A percentile compares a stretch with the other conserved stretches of the same genome.
These are phyloP conservation scores for Peromyscus californicus DNA, from an alignment of 2,113 vertebrate species.

Conservation along the genomic window DNA sequence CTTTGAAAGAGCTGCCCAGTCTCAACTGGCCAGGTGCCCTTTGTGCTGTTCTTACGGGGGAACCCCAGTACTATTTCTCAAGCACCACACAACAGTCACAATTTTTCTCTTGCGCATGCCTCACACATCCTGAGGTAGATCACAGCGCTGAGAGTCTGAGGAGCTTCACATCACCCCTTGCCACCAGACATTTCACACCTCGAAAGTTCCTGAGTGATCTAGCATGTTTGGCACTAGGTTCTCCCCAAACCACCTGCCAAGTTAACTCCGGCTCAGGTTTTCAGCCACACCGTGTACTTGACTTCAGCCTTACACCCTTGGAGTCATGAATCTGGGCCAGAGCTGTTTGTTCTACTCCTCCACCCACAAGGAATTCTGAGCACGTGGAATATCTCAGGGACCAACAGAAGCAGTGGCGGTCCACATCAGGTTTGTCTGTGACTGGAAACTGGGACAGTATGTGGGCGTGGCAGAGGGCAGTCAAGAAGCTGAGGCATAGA, in stretches of 20 bases:
- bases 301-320: not conserved
- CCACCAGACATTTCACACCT: not conserved
- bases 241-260: not conserved
- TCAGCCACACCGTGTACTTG: not conserved
- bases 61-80: not conserved
- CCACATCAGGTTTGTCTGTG: not conserved
- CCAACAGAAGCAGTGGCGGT: rapidly evolving
- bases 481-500: rapidly evolving
- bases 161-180: not conserved
- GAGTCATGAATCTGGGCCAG: not conserved
- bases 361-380: not conserved
- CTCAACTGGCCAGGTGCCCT: rapidly evolving
- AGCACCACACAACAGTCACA: rapidly evolving
- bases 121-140: rapidly evolving
- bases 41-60: not conserved
- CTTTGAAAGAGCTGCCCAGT: not conserved
- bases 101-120: rapidly evolving
- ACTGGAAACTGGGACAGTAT: not conserved
- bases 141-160: not conserved
- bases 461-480: rapidly evolving
- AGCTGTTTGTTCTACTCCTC: not conserved
- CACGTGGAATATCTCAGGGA: not conserved
- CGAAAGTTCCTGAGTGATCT: not conserved
- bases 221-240: not conserved
- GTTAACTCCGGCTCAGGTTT: not conserved